These are phyloP conservation scores for Gryon sp. DNA, from an alignment of 1,140 invertebrate species.

Conservation along the genomic window DNA sequence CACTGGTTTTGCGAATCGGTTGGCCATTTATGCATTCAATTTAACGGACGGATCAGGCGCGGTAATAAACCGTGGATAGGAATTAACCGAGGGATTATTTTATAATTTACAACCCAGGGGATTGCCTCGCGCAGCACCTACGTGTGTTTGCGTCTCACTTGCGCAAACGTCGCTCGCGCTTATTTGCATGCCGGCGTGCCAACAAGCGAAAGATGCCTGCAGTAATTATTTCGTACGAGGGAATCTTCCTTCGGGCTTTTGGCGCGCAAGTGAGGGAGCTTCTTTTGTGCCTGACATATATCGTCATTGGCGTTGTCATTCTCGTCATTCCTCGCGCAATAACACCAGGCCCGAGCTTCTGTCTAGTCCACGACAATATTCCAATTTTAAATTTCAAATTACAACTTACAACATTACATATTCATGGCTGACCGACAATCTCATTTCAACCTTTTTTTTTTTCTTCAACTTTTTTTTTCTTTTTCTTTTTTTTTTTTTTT, in stretches of 20 bases:
- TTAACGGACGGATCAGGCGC: slow-evolving; percentile 73
- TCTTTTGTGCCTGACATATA: slow-evolving; percentile 62
- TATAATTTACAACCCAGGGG: slow-evolving; percentile 75
- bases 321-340: slow-evolving; percentile 57
- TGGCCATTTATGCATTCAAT: slow-evolving; percentile 74
- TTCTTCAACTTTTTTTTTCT: neutral
- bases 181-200: slow-evolving; percentile 67
- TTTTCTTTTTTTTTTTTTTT: slow-evolving; percentile 39
- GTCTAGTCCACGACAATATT: slow-evolving; percentile 42
- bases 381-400: slow-evolving; percentile 58
- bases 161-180: slow-evolving; percentile 66
- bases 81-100: slow-evolving; percentile 78
- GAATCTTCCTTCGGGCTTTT: slow-evolving; percentile 65
- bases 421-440: slow-evolving; percentile 49
- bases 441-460: slow-evolving; percentile 3
- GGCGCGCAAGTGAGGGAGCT: slow-evolving; percentile 51
- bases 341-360: slow-evolving; percentile 28
- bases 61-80: slow-evolving; percentile 74
- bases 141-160: slow-evolving; percentile 49
- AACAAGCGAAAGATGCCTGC: slow-evolving; percentile 65
- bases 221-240: slow-evolving; percentile 71
- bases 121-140: slow-evolving; percentile 67
- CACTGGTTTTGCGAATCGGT: slow-evolving; percentile 60
- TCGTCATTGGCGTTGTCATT: slow-evolving; percentile 53
- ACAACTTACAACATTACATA: slow-evolving; percentile 47